Conservation (phyloP, 2,113 vertebrate species). For the Zootoca vivipara region DNA sequence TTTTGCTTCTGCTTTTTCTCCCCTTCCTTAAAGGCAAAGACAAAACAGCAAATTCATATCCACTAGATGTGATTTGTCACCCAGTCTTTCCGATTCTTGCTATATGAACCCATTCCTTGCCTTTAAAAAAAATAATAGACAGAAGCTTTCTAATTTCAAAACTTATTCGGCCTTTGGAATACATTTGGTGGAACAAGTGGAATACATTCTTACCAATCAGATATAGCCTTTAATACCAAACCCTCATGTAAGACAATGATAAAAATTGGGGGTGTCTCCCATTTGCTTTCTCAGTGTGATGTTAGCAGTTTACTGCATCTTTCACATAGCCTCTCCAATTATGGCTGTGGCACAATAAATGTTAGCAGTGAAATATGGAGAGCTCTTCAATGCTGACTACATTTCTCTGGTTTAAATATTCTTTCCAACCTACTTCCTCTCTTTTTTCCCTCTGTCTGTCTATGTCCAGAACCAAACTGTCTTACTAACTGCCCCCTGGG, state of each 20-base stretch:
- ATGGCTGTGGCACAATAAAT: constrained; percentile 58
- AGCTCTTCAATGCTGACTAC: constrained; percentile 47
- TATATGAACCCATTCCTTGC: not conserved
- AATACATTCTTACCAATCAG: constrained; percentile 18
- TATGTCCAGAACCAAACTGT: constrained; percentile 98
- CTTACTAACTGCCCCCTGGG: constrained; percentile 99
- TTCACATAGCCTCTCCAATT: constrained; percentile 32
- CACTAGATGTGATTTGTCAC: not conserved
- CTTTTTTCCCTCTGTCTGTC: constrained; percentile 82
- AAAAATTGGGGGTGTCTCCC: constrained; percentile 29
- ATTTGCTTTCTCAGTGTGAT: constrained; percentile 40
- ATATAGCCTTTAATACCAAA: constrained; percentile 38
- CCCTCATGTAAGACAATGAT: constrained; percentile 37
- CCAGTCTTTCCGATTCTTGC: not conserved
- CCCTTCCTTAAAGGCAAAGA: not conserved
- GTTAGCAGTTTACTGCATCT: constrained; percentile 21
- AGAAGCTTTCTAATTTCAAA: constrained; percentile 22
- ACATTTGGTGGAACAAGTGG: constrained; percentile 12
- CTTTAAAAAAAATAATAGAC: not conserved
- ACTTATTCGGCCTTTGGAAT: not conserved
- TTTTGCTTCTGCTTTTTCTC: not conserved
- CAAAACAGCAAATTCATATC: not conserved
- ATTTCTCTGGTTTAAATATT: constrained; percentile 55
- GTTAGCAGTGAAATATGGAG: constrained; percentile 35
- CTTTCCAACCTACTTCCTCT: constrained; percentile 83